These are phyloP conservation scores for Catostomus latipinnis DNA, from an alignment of 2,797 vertebrate species.

Conservation along the genomic window DNA sequence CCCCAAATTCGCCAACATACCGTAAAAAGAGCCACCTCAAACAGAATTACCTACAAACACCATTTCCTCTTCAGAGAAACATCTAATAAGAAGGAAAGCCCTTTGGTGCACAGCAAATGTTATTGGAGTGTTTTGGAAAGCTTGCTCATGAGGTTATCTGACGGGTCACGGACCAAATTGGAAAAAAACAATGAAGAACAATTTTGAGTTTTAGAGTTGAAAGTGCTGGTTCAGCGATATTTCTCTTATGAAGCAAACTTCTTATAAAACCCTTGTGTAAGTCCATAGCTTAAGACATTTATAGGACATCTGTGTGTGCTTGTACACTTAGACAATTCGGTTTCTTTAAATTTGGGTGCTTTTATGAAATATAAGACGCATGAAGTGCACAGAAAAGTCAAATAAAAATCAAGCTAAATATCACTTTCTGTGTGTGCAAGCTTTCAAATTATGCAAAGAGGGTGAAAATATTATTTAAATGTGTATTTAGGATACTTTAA, in stretches of 20 bases:
- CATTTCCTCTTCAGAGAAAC: slow-evolving; percentile 29
- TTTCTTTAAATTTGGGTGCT: too few relatives aligned
- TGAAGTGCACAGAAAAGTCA: too few relatives aligned
- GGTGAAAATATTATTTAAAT: too few relatives aligned
- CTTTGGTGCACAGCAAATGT: slow-evolving; percentile 30
- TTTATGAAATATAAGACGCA: too few relatives aligned
- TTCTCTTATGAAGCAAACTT: not conserved
- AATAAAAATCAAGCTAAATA: too few relatives aligned
- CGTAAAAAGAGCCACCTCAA: slow-evolving; percentile 44
- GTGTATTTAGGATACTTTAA: too few relatives aligned
- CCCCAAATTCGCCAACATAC: slow-evolving; percentile 60
- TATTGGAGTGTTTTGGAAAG: slow-evolving; percentile 38
- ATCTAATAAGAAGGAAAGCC: slow-evolving; percentile 32
- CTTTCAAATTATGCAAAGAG: too few relatives aligned
- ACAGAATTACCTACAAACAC: slow-evolving; percentile 62
- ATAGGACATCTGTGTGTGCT: not conserved
- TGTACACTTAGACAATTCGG: not conserved
- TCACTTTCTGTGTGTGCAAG: too few relatives aligned
- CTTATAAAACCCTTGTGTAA: not conserved
- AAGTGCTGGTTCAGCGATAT: slow-evolving; percentile 15
- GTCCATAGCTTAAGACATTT: not conserved
- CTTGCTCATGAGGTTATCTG: slow-evolving; percentile 4
- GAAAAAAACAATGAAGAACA: slow-evolving; percentile 15
- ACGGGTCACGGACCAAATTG: slow-evolving; percentile 16
- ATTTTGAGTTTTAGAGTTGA: not conserved